Percentiles rank a stretch among this genome's conserved stretches.
phyloP scores from a whole-genome alignment of 2,888 invertebrate species.

The Thymelicus sylvestris region DNA sequence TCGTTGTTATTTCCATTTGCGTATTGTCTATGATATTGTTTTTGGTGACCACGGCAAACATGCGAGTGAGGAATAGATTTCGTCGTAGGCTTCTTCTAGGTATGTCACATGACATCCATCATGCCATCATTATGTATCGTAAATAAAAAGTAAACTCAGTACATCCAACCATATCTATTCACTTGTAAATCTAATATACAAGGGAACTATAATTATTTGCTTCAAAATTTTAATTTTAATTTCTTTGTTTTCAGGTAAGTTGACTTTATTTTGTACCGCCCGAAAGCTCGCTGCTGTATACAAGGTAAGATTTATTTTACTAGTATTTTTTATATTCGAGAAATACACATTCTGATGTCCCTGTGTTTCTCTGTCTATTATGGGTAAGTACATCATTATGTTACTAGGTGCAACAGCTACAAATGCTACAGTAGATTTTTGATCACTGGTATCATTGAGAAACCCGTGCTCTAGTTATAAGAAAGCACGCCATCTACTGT shows the following conservation, averaged over 20 bases:
- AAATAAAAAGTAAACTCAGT: too few relatives aligned
- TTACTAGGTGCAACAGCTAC: background rate
- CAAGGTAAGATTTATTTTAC: background rate
- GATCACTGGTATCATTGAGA: too few relatives aligned
- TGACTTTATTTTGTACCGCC: conserved; percentile 1
- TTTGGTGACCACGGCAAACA: conserved; percentile 37
- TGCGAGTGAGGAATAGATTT: conserved; percentile 39
- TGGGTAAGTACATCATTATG: conserved; percentile 1
- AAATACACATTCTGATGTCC: too few relatives aligned
- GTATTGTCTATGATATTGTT: conserved; percentile 28
- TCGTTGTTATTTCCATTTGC: background rate
- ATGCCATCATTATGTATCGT: too few relatives aligned
- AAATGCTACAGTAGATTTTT: too few relatives aligned
- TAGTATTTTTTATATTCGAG: too few relatives aligned
- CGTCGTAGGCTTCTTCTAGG: conserved; percentile 39
- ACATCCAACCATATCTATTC: too few relatives aligned
- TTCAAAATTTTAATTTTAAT: background rate
- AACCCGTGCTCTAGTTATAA: background rate
- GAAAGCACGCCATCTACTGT: conserved; percentile 41
- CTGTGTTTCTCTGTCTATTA: too few relatives aligned
- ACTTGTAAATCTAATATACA: too few relatives aligned
- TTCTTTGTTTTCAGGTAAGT: conserved; percentile 9
- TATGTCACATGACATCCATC: conserved; percentile 23
- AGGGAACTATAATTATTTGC: too few relatives aligned
- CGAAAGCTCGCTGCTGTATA: background rate